Evolutionary conservation across 2,888 invertebrate species (phyloP).

Genomic region (Andrena dorsata): DNA sequence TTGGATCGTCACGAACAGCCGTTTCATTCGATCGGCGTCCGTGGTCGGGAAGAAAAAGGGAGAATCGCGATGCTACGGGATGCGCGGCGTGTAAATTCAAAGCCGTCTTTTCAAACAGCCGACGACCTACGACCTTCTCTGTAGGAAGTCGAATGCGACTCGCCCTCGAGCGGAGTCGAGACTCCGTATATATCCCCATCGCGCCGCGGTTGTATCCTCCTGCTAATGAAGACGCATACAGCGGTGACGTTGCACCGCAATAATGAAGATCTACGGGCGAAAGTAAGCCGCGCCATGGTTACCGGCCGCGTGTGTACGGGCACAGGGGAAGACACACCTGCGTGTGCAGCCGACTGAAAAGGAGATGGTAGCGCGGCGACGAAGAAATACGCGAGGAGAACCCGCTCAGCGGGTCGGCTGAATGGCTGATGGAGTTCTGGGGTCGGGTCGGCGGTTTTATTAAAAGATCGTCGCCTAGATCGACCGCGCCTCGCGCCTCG

Average conservation of each 20-base stretch:
- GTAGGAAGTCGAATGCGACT: conserved; percentile 49
- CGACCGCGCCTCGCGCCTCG: background rate
- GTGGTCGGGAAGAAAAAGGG: background rate
- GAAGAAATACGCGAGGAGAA: conserved; percentile 47
- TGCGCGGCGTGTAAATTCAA: conserved; percentile 60
- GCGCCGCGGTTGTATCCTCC: conserved; percentile 37
- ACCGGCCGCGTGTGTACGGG: conserved; percentile 42
- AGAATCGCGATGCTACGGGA: background rate
- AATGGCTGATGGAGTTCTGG: conserved; percentile 19
- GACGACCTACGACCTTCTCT: conserved; percentile 64
- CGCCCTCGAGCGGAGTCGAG: background rate
- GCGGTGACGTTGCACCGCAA: conserved; percentile 60
- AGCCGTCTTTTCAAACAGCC: conserved; percentile 37
- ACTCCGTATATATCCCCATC: conserved; percentile 19
- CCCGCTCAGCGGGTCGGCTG: conserved; percentile 33
- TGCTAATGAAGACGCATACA: conserved; percentile 73
- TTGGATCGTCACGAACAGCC: background rate
- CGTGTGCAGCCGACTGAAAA: conserved; percentile 39
- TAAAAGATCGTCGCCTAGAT: conserved; percentile 17
- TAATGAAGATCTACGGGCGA: conserved; percentile 75
- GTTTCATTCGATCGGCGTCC: conserved; percentile 8
- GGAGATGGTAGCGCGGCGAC: conserved; percentile 31
- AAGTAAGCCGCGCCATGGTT: conserved; percentile 62
- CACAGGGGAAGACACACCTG: conserved; percentile 22
- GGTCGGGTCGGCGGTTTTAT: conserved; percentile 15